Evolutionary conservation across 2,113 vertebrate species (phyloP).

Genomic region (Neotoma lepida): DNA sequence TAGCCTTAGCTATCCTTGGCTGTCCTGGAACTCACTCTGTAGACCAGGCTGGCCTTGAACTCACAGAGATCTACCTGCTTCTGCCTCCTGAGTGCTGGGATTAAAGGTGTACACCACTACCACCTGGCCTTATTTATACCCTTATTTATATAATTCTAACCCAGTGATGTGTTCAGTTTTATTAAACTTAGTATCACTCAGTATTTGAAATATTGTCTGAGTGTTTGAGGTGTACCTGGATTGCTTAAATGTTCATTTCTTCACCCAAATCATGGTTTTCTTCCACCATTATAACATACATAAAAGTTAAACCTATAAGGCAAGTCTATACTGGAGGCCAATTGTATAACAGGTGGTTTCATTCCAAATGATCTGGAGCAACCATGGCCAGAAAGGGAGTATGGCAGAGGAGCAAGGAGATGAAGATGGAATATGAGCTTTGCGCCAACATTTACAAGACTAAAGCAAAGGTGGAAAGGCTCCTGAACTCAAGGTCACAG

Average conservation of each 20-base stretch:
- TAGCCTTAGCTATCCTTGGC: neutral
- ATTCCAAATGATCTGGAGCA: neutral
- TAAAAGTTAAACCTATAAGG: neutral
- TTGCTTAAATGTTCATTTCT: conserved; percentile 39
- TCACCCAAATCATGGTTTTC: conserved; percentile 19
- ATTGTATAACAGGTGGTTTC: conserved; percentile 19
- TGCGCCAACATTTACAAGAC: conserved; percentile 1
- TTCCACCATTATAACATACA: neutral
- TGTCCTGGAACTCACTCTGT: neutral
- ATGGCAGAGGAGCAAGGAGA: conserved; percentile 11
- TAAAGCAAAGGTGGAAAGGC: neutral
- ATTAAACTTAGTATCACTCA: neutral
- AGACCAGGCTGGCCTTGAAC: neutral
- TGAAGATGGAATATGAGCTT: conserved; percentile 13
- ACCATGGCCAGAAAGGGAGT: neutral
- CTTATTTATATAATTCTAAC: neutral
- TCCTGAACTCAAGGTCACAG: neutral
- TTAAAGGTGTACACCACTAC: neutral
- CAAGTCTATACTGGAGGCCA: neutral
- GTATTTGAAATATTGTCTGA: neutral
- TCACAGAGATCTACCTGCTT: neutral
- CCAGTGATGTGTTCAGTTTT: neutral
- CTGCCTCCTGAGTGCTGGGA: neutral
- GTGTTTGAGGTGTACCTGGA: neutral
- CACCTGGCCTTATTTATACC: neutral